phyloP scores from a whole-genome alignment of 1,140 invertebrate species.

The Sitophilus oryzae region DNA sequence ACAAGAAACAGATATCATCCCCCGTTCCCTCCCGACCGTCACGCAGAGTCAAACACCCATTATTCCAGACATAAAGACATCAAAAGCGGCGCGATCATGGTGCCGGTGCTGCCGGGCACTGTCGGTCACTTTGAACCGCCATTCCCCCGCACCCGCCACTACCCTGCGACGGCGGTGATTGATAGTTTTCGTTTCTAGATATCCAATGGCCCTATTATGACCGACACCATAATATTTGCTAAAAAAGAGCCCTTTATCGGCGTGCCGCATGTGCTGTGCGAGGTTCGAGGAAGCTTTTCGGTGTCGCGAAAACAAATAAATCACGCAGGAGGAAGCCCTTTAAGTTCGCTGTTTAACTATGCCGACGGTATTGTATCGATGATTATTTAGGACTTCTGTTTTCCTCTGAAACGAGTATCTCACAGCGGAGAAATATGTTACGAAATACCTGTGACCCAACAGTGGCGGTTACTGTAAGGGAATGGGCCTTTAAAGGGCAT shows the following conservation, averaged over 20 bases:
- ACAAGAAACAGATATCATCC: not conserved
- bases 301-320: too few species aligned
- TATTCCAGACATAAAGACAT: not conserved
- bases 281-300: too few species aligned
- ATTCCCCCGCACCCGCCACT: not conserved
- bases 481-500: too few species aligned
- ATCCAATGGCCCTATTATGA: not conserved
- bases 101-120: not conserved
- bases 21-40: not conserved
- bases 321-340: too few species aligned
- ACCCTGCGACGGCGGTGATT: conserved; percentile 2
- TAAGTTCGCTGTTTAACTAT: too few species aligned
- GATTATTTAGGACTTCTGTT: too few species aligned
- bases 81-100: not conserved
- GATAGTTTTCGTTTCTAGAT: not conserved
- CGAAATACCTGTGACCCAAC: too few species aligned
- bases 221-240: conserved; percentile 6
- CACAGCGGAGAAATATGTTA: too few species aligned
- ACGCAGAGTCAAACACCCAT: not conserved
- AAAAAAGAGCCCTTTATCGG: not conserved
- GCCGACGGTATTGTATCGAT: too few species aligned
- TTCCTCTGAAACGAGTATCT: too few species aligned
- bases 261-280: not conserved
- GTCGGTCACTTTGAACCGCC: not conserved
- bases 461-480: too few species aligned